Percentiles rank a stretch among this genome's conserved stretches.
These are phyloP conservation scores for Aphelocoma californica DNA, from an alignment of 2,797 vertebrate genomes.

Conservation along the genomic window DNA sequence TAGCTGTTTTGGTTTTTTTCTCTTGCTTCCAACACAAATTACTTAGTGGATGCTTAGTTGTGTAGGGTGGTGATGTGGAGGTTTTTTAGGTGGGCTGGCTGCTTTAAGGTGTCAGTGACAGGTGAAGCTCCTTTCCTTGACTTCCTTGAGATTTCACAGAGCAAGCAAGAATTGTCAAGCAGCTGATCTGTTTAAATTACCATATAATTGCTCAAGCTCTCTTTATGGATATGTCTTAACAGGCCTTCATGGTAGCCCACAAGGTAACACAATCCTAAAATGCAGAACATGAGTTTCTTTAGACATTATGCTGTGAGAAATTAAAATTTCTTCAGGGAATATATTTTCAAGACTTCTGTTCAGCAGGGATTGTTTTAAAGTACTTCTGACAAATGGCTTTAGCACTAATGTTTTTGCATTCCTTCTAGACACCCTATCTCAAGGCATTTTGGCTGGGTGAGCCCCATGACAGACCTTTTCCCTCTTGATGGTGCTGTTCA, in stretches of 20 bases:
- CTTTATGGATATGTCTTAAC: not conserved
- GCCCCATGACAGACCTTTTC: not conserved
- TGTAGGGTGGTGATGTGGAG: not conserved
- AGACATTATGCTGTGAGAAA: fast-evolving
- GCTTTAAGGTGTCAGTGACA: not conserved
- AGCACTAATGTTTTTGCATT: not conserved
- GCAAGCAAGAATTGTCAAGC: not conserved
- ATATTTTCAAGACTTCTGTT: not conserved
- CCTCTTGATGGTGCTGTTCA: not conserved
- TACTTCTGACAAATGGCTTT: not conserved
- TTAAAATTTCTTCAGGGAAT: not conserved
- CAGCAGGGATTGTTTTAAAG: not conserved
- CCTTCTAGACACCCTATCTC: not conserved
- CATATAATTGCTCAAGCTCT: not conserved
- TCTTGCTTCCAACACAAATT: not conserved
- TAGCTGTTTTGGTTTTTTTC: not conserved
- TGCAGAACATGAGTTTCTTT: not conserved
- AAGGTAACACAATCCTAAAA: not conserved
- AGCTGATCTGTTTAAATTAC: not conserved
- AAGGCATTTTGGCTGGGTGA: not conserved
- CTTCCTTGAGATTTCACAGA: not conserved
- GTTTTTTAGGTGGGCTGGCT: not conserved
- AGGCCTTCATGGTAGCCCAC: not conserved
- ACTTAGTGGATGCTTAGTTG: not conserved
- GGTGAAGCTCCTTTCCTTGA: not conserved